These are phyloP conservation scores for Gambusia affinis DNA, from an alignment of 2,113 vertebrate species.

Conservation along the genomic window DNA sequence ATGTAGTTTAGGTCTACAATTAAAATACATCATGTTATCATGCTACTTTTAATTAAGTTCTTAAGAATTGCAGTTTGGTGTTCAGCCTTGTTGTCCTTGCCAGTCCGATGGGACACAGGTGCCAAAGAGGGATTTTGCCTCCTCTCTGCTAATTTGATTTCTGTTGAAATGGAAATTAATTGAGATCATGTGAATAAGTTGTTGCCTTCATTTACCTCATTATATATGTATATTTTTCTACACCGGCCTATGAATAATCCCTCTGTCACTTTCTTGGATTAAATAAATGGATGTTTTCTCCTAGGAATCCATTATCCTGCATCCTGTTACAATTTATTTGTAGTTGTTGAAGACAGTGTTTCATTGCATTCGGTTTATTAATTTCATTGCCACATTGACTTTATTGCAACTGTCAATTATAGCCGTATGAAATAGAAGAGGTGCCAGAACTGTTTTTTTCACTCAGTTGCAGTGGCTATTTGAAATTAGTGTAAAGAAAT, in stretches of 20 bases:
- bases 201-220: constrained; percentile 67
- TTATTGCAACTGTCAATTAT: not conserved
- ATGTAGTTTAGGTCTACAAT: constrained; percentile 53
- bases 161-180: constrained; percentile 67
- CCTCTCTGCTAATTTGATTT: constrained; percentile 76
- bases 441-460: not conserved
- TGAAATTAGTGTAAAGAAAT: constrained; percentile 4
- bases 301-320: not conserved
- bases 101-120: constrained; percentile 61
- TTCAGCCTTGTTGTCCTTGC: constrained; percentile 48
- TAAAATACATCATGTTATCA: constrained; percentile 48
- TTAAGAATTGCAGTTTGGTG: constrained; percentile 59
- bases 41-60: constrained; percentile 60
- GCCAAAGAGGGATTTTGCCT: constrained; percentile 73
- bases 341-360: not conserved
- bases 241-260: constrained; percentile 28
- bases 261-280: constrained; percentile 17
- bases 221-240: constrained; percentile 20
- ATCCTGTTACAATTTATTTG: constrained; percentile 2
- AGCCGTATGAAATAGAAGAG: not conserved
- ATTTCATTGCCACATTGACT: constrained; percentile 7
- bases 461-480: not conserved
- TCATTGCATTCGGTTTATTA: not conserved
- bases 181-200: constrained; percentile 74
- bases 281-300: constrained; percentile 49